Evolutionary conservation across 2,888 invertebrate species (phyloP).

Genomic region (Melikaiella ostensackeni): DNA sequence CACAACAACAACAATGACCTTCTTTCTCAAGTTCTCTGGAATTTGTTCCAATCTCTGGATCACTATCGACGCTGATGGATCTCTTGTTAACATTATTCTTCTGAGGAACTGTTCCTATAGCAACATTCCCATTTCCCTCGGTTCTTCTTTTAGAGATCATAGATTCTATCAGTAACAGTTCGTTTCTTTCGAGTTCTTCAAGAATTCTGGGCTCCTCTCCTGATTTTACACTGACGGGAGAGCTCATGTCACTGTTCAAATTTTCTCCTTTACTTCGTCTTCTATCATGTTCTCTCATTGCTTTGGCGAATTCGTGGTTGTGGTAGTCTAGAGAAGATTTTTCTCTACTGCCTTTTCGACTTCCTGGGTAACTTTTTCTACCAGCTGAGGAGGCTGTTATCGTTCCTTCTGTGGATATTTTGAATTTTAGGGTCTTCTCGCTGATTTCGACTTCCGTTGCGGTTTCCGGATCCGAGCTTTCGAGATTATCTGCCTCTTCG

Average conservation of each 20-base stretch:
- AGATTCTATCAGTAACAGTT: constrained; percentile 50
- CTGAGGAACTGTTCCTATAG: constrained; percentile 53
- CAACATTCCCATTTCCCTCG: constrained; percentile 64
- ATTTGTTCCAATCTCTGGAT: constrained; percentile 53
- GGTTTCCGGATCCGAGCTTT: constrained; percentile 82
- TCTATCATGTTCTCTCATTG: constrained; percentile 78
- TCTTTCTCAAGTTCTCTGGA: constrained; percentile 50
- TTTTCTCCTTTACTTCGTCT: constrained; percentile 69
- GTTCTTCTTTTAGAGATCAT: constrained; percentile 29
- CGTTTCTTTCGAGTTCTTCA: constrained; percentile 69
- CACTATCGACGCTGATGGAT: constrained; percentile 52
- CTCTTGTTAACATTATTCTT: constrained; percentile 59
- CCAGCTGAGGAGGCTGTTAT: constrained; percentile 74
- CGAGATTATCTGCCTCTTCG: constrained; percentile 79
- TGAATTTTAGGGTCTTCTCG: constrained; percentile 86
- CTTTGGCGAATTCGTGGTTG: constrained; percentile 77
- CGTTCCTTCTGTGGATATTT: constrained; percentile 85
- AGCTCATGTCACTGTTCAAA: constrained; percentile 69
- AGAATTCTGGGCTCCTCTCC: constrained; percentile 68
- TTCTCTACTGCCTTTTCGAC: constrained; percentile 84
- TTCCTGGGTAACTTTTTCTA: constrained; percentile 84
- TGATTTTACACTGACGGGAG: constrained; percentile 71
- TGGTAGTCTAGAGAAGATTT: constrained; percentile 77
- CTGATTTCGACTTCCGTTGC: constrained; percentile 87
- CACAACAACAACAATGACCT: constrained; percentile 63